Percentiles rank a stretch among this genome's conserved stretches.
phyloP scores from a whole-genome alignment of 2,113 vertebrate species.

The Tupaia tana region DNA sequence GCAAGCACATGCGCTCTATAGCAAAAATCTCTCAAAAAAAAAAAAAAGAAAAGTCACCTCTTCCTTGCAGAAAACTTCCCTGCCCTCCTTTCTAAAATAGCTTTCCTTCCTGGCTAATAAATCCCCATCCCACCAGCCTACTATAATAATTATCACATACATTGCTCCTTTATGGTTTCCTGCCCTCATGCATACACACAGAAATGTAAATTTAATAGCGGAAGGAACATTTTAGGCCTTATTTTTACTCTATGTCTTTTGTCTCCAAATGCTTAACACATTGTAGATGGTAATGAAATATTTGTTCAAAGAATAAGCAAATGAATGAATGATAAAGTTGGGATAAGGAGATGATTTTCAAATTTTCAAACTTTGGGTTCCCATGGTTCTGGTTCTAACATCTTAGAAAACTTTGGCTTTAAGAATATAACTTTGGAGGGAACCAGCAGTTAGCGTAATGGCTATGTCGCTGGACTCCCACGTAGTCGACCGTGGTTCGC shows the following conservation, averaged over 20 bases:
- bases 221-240: neutral
- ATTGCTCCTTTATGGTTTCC: neutral
- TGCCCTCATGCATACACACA: neutral
- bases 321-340: neutral
- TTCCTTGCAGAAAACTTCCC: neutral
- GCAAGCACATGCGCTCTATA: too few relatives aligned
- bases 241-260: neutral
- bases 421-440: neutral
- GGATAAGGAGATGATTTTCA: neutral
- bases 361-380: neutral
- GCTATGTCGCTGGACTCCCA: too few relatives aligned
- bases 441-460: too few relatives aligned
- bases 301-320: constrained; percentile 7
- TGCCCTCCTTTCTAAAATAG: neutral
- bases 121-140: neutral
- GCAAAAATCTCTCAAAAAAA: too few relatives aligned
- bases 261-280: neutral
- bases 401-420: neutral
- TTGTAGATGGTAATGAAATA: neutral
- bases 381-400: neutral
- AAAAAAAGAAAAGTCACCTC: too few relatives aligned
- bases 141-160: neutral
- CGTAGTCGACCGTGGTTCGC: too few relatives aligned
- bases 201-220: neutral
- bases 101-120: neutral